Evolutionary conservation across 1,140 invertebrate species (phyloP).

Genomic region (Myzus persicae): DNA sequence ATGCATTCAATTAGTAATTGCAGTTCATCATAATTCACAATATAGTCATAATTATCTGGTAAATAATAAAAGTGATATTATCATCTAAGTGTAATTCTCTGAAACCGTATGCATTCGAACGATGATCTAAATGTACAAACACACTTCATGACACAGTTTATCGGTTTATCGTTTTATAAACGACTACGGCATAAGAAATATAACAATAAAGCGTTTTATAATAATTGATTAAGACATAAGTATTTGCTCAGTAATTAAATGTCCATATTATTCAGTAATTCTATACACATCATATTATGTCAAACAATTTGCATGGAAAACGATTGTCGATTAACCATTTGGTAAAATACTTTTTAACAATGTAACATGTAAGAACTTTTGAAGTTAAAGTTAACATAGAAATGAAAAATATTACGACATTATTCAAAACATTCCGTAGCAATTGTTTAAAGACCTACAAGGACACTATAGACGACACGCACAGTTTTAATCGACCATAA

Average conservation of each 20-base stretch:
- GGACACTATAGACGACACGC: background rate
- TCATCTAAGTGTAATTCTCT: background rate
- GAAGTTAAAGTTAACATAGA: background rate
- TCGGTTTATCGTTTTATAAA: background rate
- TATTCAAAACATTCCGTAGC: background rate
- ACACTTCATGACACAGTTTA: background rate
- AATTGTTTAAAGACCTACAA: background rate
- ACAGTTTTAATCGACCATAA: background rate
- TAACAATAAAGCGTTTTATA: background rate
- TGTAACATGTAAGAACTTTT: background rate
- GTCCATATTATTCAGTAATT: background rate
- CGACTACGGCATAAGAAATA: background rate
- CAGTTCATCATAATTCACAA: background rate
- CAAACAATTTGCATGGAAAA: background rate
- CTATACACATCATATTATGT: background rate
- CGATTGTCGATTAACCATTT: background rate
- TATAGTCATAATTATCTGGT: background rate
- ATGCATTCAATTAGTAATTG: background rate
- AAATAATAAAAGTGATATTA: background rate
- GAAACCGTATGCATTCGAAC: background rate
- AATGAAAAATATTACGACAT: background rate
- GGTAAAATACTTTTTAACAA: slow-evolving; percentile 7
- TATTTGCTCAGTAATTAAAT: background rate
- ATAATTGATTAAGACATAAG: background rate
- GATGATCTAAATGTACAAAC: background rate